A percentile compares a stretch with the other conserved stretches of the same genome.
Conservation (phyloP, 2,113 vertebrate species). For the Narcine bancroftii region DNA sequence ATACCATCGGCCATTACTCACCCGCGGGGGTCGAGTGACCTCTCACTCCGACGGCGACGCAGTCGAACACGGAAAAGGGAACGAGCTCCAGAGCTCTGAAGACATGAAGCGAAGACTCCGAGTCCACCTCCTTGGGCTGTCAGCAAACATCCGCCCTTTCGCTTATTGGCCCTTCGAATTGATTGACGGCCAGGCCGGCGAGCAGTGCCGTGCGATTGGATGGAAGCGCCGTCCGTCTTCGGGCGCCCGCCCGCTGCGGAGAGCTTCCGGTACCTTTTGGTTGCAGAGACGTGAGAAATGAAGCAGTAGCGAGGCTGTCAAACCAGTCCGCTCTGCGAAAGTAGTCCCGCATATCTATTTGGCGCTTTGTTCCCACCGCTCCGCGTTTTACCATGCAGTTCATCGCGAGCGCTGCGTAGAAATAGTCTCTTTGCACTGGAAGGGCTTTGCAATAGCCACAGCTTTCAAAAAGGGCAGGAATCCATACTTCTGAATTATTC, state of each 20-base stretch:
- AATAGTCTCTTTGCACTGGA: background rate
- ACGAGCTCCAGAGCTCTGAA: background rate
- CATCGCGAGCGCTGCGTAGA: too few species aligned
- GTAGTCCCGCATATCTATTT: background rate
- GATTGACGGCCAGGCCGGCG: background rate
- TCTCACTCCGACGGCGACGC: background rate
- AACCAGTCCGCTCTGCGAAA: background rate
- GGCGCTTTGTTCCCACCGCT: background rate
- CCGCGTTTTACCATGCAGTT: too few species aligned
- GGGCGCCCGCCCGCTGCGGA: background rate
- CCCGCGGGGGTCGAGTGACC: background rate
- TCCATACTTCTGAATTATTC: background rate
- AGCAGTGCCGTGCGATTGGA: background rate
- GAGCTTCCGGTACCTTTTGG: slow-evolving; percentile 6
- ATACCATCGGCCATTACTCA: background rate
- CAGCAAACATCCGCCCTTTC: background rate
- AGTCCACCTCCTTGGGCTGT: background rate
- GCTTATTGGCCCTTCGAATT: background rate
- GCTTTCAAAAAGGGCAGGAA: background rate
- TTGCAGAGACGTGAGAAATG: slow-evolving; percentile 12
- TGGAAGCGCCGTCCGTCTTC: background rate
- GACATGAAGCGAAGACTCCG: background rate
- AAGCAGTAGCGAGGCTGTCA: background rate
- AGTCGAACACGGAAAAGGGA: too few species aligned
- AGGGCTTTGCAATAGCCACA: too few species aligned